A percentile compares a stretch with the other conserved stretches of the same genome.
Conservation (phyloP, 2,888 invertebrate genomes). For the Drosophila pegasa region DNA sequence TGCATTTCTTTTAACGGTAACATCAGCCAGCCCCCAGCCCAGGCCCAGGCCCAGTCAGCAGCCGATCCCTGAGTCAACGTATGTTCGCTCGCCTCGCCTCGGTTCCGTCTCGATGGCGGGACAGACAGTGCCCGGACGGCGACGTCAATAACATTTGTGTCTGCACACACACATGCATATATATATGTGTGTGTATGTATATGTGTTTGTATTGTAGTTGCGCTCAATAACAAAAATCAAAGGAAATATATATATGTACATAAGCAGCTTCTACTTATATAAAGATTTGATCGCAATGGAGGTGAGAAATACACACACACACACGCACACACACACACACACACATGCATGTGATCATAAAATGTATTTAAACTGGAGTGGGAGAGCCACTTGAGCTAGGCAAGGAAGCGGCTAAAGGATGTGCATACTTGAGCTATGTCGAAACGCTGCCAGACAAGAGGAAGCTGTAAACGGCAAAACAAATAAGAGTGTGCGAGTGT, state of each 20-base stretch:
- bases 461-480: slow-evolving; percentile 35
- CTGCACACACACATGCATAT: slow-evolving; percentile 49
- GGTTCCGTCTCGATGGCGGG: slow-evolving; percentile 40
- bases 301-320: slow-evolving; percentile 60
- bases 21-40: slow-evolving; percentile 45
- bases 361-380: slow-evolving; percentile 31
- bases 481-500: slow-evolving; percentile 26
- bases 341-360: slow-evolving; percentile 31
- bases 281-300: slow-evolving; percentile 34
- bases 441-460: slow-evolving; percentile 6
- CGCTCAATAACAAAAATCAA: slow-evolving; percentile 44
- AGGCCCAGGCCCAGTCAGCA: slow-evolving; percentile 8
- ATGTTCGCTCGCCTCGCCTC: slow-evolving; percentile 30
- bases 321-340: slow-evolving; percentile 2
- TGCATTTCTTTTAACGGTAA: slow-evolving; percentile 81
- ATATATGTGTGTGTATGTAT: slow-evolving; percentile 8
- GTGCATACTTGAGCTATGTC: slow-evolving; percentile 58
- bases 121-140: slow-evolving; percentile 56
- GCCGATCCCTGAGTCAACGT: slow-evolving; percentile 37
- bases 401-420: slow-evolving; percentile 64
- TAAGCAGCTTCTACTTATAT: slow-evolving; percentile 12
- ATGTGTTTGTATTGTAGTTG: slow-evolving; percentile 13
- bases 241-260: slow-evolving; percentile 35
- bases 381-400: slow-evolving; percentile 41
- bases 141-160: slow-evolving; percentile 77